phyloP scores from a whole-genome alignment of 2,113 vertebrate species.

The Coregonus clupeaformis region DNA sequence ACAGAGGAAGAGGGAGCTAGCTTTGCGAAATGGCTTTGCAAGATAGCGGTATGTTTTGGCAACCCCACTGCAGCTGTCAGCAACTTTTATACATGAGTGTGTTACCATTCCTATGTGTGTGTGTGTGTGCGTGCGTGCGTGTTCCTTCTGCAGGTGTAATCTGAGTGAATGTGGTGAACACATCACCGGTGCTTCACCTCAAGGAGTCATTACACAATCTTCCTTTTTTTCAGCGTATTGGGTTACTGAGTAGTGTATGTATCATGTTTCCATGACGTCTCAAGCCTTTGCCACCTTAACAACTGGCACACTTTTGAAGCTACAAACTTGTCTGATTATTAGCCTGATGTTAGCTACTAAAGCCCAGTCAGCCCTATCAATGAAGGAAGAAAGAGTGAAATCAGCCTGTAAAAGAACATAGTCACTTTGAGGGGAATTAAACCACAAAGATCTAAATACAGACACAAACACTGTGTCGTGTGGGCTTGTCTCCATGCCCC shows the following conservation, averaged over 20 bases:
- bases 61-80: constrained; percentile 60
- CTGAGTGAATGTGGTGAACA: constrained; percentile 35
- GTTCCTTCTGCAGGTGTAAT: constrained; percentile 46
- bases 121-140: constrained; percentile 10
- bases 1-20: constrained; percentile 38
- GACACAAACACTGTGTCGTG: constrained; percentile 33
- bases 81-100: constrained; percentile 43
- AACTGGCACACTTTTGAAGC: constrained; percentile 34
- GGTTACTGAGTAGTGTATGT: constrained; percentile 50
- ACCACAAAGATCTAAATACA: constrained; percentile 33
- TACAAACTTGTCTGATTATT: background rate
- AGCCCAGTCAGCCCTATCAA: background rate
- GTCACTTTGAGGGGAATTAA: constrained; percentile 44
- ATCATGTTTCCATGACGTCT: constrained; percentile 59
- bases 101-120: background rate
- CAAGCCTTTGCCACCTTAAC: constrained; percentile 4
- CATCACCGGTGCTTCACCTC: constrained; percentile 13
- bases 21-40: constrained; percentile 70
- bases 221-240: constrained; percentile 12
- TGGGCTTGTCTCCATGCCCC: constrained; percentile 37
- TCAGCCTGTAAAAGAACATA: background rate
- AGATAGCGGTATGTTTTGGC: constrained; percentile 64
- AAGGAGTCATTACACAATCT: constrained; percentile 22
- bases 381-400: constrained; percentile 31
- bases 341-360: background rate